Conservation (phyloP, 2,888 invertebrate genomes). For the Allolobophora icterica region DNA sequence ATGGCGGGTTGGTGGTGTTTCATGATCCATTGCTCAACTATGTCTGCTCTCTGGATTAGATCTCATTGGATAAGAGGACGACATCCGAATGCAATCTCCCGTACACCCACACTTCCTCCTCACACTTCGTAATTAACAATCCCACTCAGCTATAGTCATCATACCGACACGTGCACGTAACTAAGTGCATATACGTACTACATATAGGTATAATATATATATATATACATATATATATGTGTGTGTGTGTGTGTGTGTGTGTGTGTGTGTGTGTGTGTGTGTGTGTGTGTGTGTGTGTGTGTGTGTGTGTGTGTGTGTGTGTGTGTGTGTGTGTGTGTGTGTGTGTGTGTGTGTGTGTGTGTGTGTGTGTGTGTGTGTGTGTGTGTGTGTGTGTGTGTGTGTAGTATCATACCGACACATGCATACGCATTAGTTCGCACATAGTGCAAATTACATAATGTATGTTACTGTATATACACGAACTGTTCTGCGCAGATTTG, state of each 20-base stretch:
- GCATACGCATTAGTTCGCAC: neutral
- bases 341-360: too few relatives aligned
- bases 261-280: too few relatives aligned
- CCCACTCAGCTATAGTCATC: neutral
- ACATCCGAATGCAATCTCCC: neutral
- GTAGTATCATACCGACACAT: too few relatives aligned
- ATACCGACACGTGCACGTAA: neutral
- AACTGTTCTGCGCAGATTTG: neutral
- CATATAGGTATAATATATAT: neutral
- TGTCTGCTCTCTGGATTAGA: neutral
- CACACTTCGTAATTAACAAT: conserved; percentile 8
- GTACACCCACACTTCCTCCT: neutral
- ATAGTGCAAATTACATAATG: neutral
- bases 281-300: too few relatives aligned
- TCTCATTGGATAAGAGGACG: neutral
- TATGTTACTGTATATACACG: too few relatives aligned
- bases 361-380: too few relatives aligned
- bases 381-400: too few relatives aligned
- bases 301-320: too few relatives aligned
- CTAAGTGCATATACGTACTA: neutral
- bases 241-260: too few relatives aligned
- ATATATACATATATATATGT: too few relatives aligned
- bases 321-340: too few relatives aligned
- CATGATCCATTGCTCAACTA: neutral
- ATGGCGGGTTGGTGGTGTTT: neutral